These are phyloP conservation scores for Pholis gunnellus DNA, from an alignment of 2,113 vertebrate genomes.

Conservation along the genomic window DNA sequence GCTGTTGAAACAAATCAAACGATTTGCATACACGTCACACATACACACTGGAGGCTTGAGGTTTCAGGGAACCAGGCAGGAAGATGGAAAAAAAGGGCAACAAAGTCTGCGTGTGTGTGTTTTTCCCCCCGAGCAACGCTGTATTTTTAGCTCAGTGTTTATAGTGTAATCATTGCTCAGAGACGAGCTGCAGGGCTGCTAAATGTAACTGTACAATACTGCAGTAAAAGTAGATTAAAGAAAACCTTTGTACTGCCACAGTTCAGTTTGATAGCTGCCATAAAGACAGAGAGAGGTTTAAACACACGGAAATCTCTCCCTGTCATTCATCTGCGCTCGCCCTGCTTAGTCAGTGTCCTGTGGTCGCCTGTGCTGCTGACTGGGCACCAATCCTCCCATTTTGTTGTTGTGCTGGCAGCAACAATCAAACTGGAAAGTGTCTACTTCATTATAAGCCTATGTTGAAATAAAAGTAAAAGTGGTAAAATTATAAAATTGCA, in stretches of 20 bases:
- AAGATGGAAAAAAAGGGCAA: slow-evolving; percentile 43
- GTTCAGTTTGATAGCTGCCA: background rate
- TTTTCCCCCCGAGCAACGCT: slow-evolving; percentile 8
- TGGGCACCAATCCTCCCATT: background rate
- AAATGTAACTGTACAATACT: background rate
- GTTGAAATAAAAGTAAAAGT: background rate
- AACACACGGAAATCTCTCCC: background rate
- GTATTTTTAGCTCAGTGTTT: slow-evolving; percentile 65
- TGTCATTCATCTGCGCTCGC: background rate
- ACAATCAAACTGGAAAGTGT: background rate
- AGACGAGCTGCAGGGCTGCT: background rate
- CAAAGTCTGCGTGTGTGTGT: slow-evolving; percentile 45
- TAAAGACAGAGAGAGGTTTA: background rate
- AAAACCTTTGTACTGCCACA: background rate
- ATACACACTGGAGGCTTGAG: background rate
- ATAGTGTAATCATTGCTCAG: slow-evolving; percentile 39
- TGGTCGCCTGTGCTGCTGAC: slow-evolving; percentile 32
- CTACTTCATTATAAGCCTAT: background rate
- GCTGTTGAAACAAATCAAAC: slow-evolving; percentile 4
- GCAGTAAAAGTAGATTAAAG: background rate
- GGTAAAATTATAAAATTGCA: too few species aligned
- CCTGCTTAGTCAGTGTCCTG: slow-evolving; percentile 52
- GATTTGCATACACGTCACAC: slow-evolving; percentile 15
- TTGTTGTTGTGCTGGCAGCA: slow-evolving; percentile 1
- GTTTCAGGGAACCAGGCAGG: slow-evolving; percentile 44